Evolutionary conservation across 2,797 vertebrate genomes (phyloP).

Genomic region (Macrochelys suwanniensis): DNA sequence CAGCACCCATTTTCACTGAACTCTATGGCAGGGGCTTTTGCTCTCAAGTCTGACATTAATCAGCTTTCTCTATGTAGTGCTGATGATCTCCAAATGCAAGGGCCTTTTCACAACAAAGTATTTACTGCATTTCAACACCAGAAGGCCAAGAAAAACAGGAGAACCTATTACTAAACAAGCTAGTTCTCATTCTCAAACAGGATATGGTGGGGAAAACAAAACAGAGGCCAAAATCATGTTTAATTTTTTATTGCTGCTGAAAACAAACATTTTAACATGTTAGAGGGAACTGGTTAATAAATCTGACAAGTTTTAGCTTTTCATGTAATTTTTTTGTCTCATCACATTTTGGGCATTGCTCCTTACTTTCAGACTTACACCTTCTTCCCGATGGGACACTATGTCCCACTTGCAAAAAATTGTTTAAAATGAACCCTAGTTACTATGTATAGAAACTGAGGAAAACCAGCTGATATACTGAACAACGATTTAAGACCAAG

Average conservation of each 20-base stretch:
- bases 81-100: not conserved
- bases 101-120: not conserved
- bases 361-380: not conserved
- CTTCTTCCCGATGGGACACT: not conserved
- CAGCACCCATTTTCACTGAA: not conserved
- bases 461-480: not conserved
- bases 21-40: not conserved
- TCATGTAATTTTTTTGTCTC: not conserved
- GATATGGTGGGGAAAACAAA: not conserved
- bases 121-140: not conserved
- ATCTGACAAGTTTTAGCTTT: not conserved
- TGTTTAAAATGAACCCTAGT: not conserved
- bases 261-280: not conserved
- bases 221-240: accelerated
- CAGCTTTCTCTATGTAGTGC: not conserved
- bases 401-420: accelerated
- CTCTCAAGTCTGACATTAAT: not conserved
- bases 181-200: not conserved
- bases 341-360: not conserved
- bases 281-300: not conserved
- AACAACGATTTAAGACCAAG: not conserved
- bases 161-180: not conserved
- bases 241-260: not conserved
- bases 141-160: not conserved
- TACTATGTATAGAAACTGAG: not conserved